These are phyloP conservation scores for Xylophagus ater DNA, from an alignment of 2,888 invertebrate species.

Conservation along the genomic window DNA sequence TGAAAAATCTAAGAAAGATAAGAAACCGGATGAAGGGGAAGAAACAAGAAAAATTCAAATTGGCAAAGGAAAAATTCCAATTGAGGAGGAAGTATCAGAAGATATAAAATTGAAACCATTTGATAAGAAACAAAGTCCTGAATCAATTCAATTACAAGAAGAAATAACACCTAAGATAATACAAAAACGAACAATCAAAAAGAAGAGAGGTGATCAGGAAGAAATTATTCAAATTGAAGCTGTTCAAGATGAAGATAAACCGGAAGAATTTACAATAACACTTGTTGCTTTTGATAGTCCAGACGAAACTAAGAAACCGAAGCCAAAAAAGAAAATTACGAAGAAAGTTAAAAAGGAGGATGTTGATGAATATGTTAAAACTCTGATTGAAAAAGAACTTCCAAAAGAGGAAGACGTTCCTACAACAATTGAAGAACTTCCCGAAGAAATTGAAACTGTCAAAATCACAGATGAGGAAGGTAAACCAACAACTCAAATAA, in stretches of 20 bases:
- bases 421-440: constrained; percentile 22
- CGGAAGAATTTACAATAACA: not conserved
- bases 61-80: constrained; percentile 30
- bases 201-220: constrained; percentile 23
- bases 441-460: constrained; percentile 12
- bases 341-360: constrained; percentile 26
- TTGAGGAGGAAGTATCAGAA: constrained; percentile 28
- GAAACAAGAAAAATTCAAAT: constrained; percentile 28
- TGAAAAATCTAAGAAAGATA: constrained; percentile 19
- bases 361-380: constrained; percentile 28
- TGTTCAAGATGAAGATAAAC: constrained; percentile 6
- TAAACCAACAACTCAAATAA: constrained; percentile 24
- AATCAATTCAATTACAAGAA: no score
- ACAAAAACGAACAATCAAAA: constrained; percentile 21
- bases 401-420: constrained; percentile 13
- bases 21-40: constrained; percentile 10
- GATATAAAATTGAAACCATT: constrained; percentile 32
- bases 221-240: constrained; percentile 19
- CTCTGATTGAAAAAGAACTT: constrained; percentile 24
- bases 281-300: constrained; percentile 3
- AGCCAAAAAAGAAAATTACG: constrained; percentile 23
- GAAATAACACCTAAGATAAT: constrained; percentile 14
- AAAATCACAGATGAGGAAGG: constrained; percentile 25
- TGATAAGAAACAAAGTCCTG: no score
- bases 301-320: constrained; percentile 15